Conservation (phyloP, 2,113 vertebrate genomes). For the Plestiodon gilberti region DNA sequence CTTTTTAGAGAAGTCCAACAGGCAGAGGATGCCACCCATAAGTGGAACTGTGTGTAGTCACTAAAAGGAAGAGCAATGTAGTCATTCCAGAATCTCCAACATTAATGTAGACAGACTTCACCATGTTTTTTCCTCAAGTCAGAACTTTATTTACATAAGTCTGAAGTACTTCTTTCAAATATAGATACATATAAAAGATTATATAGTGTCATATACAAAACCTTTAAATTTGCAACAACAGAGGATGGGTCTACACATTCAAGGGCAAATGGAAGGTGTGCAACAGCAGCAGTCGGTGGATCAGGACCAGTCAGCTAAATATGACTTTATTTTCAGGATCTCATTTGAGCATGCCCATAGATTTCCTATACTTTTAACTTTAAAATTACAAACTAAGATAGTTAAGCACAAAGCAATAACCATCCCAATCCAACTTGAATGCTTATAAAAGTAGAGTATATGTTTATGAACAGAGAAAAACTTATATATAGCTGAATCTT, state of each 20-base stretch:
- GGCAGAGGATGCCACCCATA: not conserved
- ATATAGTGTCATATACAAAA: constrained; percentile 2
- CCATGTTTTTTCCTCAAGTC: not conserved
- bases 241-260: not conserved
- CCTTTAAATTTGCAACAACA: constrained; percentile 2
- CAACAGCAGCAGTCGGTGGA: not conserved
- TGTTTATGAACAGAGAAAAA: not conserved
- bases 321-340: too few relatives aligned
- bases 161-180: constrained; percentile 24
- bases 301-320: not conserved
- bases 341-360: too few relatives aligned
- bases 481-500: not conserved
- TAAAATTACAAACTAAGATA: not conserved
- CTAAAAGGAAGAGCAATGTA: too few relatives aligned
- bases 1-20: not conserved
- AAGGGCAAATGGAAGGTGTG: not conserved
- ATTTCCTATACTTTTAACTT: not conserved
- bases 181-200: constrained; percentile 17
- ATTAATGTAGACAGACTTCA: constrained; percentile 26
- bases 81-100: too few relatives aligned
- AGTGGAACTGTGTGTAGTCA: not conserved
- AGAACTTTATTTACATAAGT: constrained; percentile 55
- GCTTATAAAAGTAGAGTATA: not conserved
- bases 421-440: not conserved
- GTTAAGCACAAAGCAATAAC: not conserved